Evolutionary conservation across 2,113 vertebrate genomes (phyloP), one percentile per base, ranked within the genome.

Genomic region (Lethenteron camtschaticum): DNA sequence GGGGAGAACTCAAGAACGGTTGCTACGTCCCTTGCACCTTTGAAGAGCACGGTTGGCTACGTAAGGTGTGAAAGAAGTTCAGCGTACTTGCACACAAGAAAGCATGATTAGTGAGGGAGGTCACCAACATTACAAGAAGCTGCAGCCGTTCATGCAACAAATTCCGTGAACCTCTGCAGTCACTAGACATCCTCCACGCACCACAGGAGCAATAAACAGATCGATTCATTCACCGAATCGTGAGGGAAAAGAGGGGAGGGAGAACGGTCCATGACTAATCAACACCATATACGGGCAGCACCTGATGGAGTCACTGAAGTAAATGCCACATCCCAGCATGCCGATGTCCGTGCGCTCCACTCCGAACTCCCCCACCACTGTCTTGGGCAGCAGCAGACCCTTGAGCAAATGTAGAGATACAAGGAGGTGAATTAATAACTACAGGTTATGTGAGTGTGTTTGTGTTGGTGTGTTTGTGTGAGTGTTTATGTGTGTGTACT

Each of bases 321-420:
- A 89, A 77, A 90, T 86, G 56, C 89, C 87, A 71, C 82, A 81
- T 70, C 87, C 87, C 68, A 95, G 84, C 74, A 84, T 80, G 18
- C 87, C 87, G 3, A 72, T 2, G 56, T 88, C 86, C 12, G 85
- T 89, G 74, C 85, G 83, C 73, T 83, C 70, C 55, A 87, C 76
- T 12, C 85, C 87, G 74, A 80, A 80, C 72, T 82, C 78, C 80
- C 87, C 85, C 71, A 81, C 83, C 70, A 80, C 80, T 14, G 78
- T 75, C 68, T 78, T 84, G 56, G 89, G 87, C 75, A 87, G 75
- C 72, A 90, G 78, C 57, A 92, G 76, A 4, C 86, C 87, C 88
- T 92, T 18, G 55, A 77, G 74, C 76, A 72, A 59, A 75, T 72
- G 71, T 55, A 55, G 24, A 11, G 69, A 63, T 71, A 72, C 14